These are phyloP conservation scores for Mycogona germanica DNA, from an alignment of 2,888 invertebrate species.

Conservation along the genomic window DNA sequence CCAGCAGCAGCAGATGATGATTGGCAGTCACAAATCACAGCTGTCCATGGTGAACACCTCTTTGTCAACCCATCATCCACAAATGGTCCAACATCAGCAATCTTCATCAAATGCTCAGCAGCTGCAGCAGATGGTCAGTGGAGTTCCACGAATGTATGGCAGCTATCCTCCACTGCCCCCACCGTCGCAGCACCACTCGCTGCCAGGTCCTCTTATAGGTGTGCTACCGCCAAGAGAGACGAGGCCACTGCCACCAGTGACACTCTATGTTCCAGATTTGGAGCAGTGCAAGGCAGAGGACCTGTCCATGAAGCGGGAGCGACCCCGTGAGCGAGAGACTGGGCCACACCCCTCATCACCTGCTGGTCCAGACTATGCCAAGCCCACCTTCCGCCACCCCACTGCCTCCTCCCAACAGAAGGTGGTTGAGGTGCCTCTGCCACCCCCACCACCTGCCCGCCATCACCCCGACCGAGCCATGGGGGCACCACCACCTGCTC, in stretches of 20 bases:
- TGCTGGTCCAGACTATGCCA: slow-evolving; percentile 13
- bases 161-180: slow-evolving; percentile 26
- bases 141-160: too few relatives aligned
- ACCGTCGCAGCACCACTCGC: slow-evolving; percentile 49
- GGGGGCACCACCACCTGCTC: slow-evolving; percentile 19
- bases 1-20: too few relatives aligned
- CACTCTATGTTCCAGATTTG: slow-evolving; percentile 9
- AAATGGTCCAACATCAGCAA: too few relatives aligned
- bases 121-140: too few relatives aligned
- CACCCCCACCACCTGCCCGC: slow-evolving; percentile 8
- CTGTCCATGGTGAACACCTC: too few relatives aligned
- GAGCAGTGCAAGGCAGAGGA: slow-evolving; percentile 18
- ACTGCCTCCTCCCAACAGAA: slow-evolving; percentile 13
- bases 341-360: not conserved
- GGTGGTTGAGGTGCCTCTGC: slow-evolving; percentile 15
- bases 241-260: slow-evolving; percentile 12
- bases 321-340: not conserved
- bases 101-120: too few relatives aligned
- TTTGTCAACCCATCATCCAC: too few relatives aligned
- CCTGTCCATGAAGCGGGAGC: slow-evolving; percentile 15
- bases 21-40: too few relatives aligned
- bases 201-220: slow-evolving; percentile 28
- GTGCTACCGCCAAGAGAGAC: too few relatives aligned
- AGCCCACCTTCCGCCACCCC: slow-evolving; percentile 15
- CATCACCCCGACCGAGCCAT: slow-evolving; percentile 12